Conservation (phyloP, 2,797 vertebrate species). For the Antennarius maculatus region DNA sequence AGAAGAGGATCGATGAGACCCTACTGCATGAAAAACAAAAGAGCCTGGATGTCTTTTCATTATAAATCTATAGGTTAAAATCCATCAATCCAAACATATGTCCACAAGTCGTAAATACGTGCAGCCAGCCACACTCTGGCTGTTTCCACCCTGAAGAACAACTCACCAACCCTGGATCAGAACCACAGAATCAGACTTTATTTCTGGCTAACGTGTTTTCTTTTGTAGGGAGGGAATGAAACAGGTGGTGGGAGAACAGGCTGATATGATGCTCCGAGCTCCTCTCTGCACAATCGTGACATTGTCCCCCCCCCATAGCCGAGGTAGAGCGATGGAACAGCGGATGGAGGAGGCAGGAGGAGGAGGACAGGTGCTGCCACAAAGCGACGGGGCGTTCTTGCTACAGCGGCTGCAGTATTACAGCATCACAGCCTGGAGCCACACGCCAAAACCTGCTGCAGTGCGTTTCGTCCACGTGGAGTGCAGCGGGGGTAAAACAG, state of each 20-base stretch:
- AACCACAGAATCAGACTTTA: constrained; percentile 16
- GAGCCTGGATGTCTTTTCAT: constrained; percentile 45
- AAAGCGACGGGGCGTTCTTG: constrained; percentile 27
- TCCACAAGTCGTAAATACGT: constrained; percentile 19
- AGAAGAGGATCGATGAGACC: constrained; percentile 37
- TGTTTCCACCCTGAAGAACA: constrained; percentile 1
- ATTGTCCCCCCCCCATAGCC: constrained; percentile 56
- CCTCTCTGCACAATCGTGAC: constrained; percentile 63
- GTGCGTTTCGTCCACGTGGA: no score
- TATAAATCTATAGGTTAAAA: constrained; percentile 42
- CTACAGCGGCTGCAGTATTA: constrained; percentile 12
- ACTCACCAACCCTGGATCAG: not conserved
- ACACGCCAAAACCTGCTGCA: constrained; percentile 29
- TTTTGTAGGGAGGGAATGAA: constrained; percentile 13
- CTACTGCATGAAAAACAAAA: constrained; percentile 47
- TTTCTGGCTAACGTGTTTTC: constrained; percentile 35
- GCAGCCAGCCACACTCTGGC: not conserved
- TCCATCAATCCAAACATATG: constrained; percentile 31
- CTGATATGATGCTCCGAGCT: constrained; percentile 56
- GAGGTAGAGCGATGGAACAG: constrained; percentile 29
- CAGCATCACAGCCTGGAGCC: constrained; percentile 36
- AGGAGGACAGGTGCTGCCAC: constrained; percentile 36
- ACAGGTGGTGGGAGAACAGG: constrained; percentile 20
- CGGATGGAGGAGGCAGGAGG: constrained; percentile 10
- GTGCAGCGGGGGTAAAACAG: no score